phyloP scores from a whole-genome alignment of 2,888 invertebrate genomes.

The Caenorhabditis plicata region DNA sequence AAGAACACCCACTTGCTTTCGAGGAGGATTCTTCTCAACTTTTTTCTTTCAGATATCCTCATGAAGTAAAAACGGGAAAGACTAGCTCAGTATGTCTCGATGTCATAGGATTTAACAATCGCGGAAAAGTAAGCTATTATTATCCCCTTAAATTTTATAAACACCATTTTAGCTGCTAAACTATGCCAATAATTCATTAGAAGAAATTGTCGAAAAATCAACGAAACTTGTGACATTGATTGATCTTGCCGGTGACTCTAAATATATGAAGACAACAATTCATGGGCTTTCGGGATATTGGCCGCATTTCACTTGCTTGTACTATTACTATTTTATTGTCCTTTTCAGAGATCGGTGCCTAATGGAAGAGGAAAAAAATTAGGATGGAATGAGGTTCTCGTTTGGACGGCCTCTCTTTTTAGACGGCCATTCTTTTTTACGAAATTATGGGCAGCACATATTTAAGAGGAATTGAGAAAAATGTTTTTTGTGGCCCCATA shows the following conservation, averaged over 20 bases:
- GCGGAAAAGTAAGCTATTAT: constrained; percentile 57
- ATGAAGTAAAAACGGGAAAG: constrained; percentile 89
- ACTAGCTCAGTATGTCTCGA: constrained; percentile 87
- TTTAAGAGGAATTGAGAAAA: too few species aligned
- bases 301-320: constrained; percentile 73
- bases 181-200: constrained; percentile 51
- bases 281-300: constrained; percentile 75
- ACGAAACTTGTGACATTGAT: constrained; percentile 90
- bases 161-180: constrained; percentile 52
- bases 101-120: constrained; percentile 85
- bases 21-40: too few species aligned
- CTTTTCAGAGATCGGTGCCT: too few species aligned
- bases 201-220: constrained; percentile 85
- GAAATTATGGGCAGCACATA: too few species aligned
- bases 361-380: too few species aligned
- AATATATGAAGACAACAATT: constrained; percentile 91
- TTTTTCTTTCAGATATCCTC: constrained; percentile 73
- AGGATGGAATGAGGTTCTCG: too few species aligned
- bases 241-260: constrained; percentile 92
- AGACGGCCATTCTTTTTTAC: too few species aligned
- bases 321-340: too few species aligned
- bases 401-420: too few species aligned
- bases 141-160: neutral
- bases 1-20: too few species aligned
- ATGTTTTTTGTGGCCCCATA: too few species aligned